Percentiles rank a stretch among this genome's conserved stretches.
Conservation (phyloP, 2,888 invertebrate species). For the Tipula confusa region DNA sequence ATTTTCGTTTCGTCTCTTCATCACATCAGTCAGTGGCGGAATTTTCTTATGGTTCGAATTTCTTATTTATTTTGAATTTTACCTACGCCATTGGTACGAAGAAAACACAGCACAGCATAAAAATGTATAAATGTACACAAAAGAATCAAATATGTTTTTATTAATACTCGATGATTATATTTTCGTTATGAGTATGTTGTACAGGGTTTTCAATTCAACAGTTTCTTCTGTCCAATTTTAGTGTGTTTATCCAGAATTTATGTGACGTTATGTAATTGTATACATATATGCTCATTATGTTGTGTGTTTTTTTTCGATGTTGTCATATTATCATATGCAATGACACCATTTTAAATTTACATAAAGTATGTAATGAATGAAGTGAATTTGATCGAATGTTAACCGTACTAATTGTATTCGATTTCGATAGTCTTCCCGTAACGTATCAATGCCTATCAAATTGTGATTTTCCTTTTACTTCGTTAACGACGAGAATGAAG, state of each 20-base stretch:
- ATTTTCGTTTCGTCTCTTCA: neutral
- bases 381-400: no score
- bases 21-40: neutral
- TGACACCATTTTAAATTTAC: no score
- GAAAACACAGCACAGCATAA: neutral
- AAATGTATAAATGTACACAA: neutral
- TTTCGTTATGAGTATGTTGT: neutral
- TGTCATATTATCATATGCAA: no score
- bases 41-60: neutral
- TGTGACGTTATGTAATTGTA: no score
- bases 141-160: slow-evolving; percentile 25
- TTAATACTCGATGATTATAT: neutral
- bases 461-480: no score
- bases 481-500: no score
- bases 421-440: no score
- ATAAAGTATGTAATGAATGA: no score
- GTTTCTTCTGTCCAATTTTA: neutral
- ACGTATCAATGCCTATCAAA: no score
- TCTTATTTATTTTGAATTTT: neutral
- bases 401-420: no score
- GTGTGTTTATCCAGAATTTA: neutral
- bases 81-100: neutral
- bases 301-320: no score
- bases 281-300: no score
- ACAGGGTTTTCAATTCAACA: neutral